Percentiles rank a stretch among this genome's conserved stretches.
phyloP scores from a whole-genome alignment of 2,888 invertebrate species.

The Cephus sareptanus region DNA sequence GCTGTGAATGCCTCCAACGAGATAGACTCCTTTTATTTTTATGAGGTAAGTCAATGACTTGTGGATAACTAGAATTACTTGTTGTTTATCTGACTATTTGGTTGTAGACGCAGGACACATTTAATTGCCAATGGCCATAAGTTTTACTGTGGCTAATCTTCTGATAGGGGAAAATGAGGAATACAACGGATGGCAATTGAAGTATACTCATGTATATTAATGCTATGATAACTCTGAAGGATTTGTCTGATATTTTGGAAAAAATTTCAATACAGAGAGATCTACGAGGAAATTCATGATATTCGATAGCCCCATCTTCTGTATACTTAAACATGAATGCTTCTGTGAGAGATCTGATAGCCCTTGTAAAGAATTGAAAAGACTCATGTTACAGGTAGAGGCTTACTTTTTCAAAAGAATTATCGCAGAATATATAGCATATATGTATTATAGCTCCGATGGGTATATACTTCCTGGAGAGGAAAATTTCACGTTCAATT shows the following conservation, averaged over 20 bases:
- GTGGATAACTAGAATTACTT: neutral
- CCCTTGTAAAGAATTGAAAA: neutral
- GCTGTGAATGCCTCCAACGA: conserved; percentile 49
- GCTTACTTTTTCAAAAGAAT: neutral
- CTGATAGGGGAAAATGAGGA: neutral
- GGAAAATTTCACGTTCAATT: too few species aligned
- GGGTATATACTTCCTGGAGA: too few species aligned
- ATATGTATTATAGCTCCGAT: too few species aligned
- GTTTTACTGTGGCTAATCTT: neutral
- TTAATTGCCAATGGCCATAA: neutral
- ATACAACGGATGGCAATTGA: neutral
- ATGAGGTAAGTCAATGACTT: conserved; percentile 58
- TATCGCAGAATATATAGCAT: neutral
- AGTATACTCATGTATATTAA: neutral
- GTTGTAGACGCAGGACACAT: neutral
- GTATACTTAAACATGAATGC: neutral
- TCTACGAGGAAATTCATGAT: neutral
- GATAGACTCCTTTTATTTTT: conserved; percentile 67
- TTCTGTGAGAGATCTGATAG: neutral
- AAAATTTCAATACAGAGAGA: neutral
- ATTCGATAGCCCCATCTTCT: neutral
- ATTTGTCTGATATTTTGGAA: neutral
- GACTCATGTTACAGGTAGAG: neutral
- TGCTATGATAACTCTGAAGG: neutral
- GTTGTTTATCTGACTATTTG: neutral